phyloP scores from a whole-genome alignment of 2,113 vertebrate genomes.

The Aegithalos caudatus region DNA sequence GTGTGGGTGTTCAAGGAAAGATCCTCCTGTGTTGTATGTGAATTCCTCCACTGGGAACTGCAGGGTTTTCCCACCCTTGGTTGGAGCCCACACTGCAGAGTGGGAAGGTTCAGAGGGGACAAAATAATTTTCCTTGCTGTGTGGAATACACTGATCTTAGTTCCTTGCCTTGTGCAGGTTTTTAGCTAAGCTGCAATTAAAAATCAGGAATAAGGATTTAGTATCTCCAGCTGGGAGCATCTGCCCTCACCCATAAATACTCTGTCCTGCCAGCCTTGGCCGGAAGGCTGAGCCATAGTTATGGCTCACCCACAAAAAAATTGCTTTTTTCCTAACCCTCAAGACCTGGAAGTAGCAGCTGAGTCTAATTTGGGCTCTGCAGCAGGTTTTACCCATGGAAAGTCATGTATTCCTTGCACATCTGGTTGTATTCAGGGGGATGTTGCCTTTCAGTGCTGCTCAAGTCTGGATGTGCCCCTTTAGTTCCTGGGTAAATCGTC shows the following conservation, averaged over 20 bases:
- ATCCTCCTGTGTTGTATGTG: neutral
- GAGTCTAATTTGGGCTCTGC: neutral
- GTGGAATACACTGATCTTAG: neutral
- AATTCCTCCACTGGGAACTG: accelerated
- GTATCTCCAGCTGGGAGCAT: neutral
- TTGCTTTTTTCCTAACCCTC: neutral
- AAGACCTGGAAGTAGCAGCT: neutral
- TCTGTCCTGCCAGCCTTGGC: neutral
- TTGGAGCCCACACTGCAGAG: accelerated
- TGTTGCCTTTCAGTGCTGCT: slow-evolving; percentile 4
- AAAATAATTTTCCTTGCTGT: neutral
- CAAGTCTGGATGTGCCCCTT: neutral
- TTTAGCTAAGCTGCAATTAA: neutral
- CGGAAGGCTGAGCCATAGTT: neutral
- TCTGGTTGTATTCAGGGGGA: slow-evolving; percentile 25
- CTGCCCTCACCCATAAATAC: neutral
- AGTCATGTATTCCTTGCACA: neutral
- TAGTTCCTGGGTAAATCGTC: neutral
- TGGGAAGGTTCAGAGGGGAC: neutral
- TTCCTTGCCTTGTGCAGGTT: neutral
- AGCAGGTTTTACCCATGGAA: neutral
- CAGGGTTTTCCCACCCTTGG: neutral
- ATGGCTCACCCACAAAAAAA: neutral
- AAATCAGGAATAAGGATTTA: neutral
- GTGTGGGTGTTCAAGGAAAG: neutral